phyloP scores from a whole-genome alignment of 2,113 vertebrate species.

The Todiramphus saurophagus region DNA sequence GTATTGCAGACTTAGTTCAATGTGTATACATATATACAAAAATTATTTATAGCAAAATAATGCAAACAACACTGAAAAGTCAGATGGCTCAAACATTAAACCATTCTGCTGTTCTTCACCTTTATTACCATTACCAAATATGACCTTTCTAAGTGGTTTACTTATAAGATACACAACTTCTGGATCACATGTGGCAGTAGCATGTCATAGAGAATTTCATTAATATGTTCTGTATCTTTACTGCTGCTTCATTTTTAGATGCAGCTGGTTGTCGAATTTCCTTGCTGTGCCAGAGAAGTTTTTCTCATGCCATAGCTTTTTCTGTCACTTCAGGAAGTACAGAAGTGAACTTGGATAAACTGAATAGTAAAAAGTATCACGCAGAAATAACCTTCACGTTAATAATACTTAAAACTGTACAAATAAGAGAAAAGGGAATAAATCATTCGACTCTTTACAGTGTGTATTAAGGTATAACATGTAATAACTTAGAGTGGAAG shows the following conservation, averaged over 20 bases:
- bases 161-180: not conserved
- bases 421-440: not conserved
- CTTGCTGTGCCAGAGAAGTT: not conserved
- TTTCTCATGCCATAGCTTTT: not conserved
- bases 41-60: not conserved
- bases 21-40: not conserved
- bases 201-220: not conserved
- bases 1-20: not conserved
- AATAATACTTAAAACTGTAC: not conserved
- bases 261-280: not conserved
- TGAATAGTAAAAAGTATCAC: not conserved
- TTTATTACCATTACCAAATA: not conserved
- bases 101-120: not conserved
- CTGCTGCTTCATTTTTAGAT: not conserved
- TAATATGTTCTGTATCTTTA: not conserved
- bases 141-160: not conserved
- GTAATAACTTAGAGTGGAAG: not conserved
- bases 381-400: not conserved
- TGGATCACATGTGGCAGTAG: not conserved
- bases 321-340: not conserved
- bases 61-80: not conserved
- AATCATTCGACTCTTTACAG: not conserved
- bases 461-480: not conserved
- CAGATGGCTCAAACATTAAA: not conserved
- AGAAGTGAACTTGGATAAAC: not conserved